Conservation (phyloP, 2,113 vertebrate species). For the Fregetta grallaria region DNA sequence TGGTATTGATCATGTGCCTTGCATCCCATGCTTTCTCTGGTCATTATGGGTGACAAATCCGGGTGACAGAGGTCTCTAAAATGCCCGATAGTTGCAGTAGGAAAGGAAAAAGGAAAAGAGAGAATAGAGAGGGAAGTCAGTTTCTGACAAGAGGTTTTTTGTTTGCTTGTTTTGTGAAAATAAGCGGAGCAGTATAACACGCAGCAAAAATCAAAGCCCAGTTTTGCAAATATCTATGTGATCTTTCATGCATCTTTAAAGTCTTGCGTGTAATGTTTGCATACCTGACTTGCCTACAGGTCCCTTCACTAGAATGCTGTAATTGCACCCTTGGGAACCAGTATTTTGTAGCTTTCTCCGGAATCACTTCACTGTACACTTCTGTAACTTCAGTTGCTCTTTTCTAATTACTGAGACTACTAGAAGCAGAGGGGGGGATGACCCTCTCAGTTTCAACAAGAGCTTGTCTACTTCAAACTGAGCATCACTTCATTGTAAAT, state of each 20-base stretch:
- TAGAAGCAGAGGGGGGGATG: not conserved
- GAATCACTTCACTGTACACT: not conserved
- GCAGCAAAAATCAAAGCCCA: not conserved
- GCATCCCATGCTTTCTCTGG: not conserved
- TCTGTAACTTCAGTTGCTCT: not conserved
- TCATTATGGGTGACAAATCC: not conserved
- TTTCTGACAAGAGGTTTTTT: not conserved
- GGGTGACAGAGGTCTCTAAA: not conserved
- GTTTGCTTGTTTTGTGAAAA: not conserved
- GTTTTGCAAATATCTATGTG: not conserved
- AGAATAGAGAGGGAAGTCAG: not conserved
- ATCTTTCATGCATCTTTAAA: not conserved
- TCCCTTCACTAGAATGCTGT: not conserved
- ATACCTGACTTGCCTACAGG: not conserved
- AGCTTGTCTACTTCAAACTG: not conserved
- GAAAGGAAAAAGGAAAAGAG: not conserved
- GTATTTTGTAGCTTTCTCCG: not conserved
- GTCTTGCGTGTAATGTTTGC: not conserved
- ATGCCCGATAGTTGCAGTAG: not conserved
- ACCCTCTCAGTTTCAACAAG: not conserved
- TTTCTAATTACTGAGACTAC: not conserved
- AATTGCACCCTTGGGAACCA: not conserved
- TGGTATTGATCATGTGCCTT: not conserved
- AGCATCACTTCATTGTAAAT: not conserved
- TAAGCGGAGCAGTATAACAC: not conserved